Percentiles rank a stretch among this genome's conserved stretches.
These are phyloP conservation scores for Lineus longissimus DNA, from an alignment of 1,140 invertebrate genomes.

Conservation along the genomic window DNA sequence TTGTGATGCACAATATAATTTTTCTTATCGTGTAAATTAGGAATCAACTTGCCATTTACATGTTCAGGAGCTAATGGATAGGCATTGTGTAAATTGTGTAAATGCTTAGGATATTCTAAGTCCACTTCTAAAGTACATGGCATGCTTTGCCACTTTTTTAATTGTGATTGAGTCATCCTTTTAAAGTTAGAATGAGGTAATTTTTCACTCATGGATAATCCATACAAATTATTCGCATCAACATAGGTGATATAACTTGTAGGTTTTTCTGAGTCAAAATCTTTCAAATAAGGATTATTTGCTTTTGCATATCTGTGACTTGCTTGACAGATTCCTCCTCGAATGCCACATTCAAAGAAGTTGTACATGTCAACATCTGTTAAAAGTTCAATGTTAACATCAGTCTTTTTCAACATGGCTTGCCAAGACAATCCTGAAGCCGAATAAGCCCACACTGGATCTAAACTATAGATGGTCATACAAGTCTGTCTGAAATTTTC, in stretches of 20 bases:
- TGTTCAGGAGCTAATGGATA: constrained; percentile 55
- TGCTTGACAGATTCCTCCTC: constrained; percentile 27
- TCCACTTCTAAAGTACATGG: constrained; percentile 53
- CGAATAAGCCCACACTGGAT: constrained; percentile 34
- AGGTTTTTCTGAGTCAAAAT: constrained; percentile 17
- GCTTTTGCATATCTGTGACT: too few relatives aligned
- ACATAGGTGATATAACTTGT: constrained; percentile 28
- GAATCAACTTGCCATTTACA: constrained; percentile 20
- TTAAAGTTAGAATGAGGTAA: constrained; percentile 28
- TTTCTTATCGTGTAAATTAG: constrained; percentile 19
- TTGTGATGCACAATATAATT: constrained; percentile 20
- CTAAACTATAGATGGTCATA: constrained; percentile 25
- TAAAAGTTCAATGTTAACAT: too few relatives aligned
- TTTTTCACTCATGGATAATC: constrained; percentile 21
- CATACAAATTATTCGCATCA: too few relatives aligned
- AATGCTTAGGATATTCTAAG: constrained; percentile 37
- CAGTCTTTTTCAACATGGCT: too few relatives aligned
- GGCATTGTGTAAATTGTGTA: constrained; percentile 58
- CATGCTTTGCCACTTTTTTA: constrained; percentile 36
- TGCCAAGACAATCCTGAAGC: too few relatives aligned
- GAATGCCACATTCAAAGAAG: constrained; percentile 33
- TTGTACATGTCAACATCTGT: constrained; percentile 30
- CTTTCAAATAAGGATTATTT: constrained; percentile 24
- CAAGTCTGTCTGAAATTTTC: constrained; percentile 48
- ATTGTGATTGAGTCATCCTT: too few relatives aligned